phyloP scores from a whole-genome alignment of 2,888 invertebrate genomes.

The Cosmia trapezina region DNA sequence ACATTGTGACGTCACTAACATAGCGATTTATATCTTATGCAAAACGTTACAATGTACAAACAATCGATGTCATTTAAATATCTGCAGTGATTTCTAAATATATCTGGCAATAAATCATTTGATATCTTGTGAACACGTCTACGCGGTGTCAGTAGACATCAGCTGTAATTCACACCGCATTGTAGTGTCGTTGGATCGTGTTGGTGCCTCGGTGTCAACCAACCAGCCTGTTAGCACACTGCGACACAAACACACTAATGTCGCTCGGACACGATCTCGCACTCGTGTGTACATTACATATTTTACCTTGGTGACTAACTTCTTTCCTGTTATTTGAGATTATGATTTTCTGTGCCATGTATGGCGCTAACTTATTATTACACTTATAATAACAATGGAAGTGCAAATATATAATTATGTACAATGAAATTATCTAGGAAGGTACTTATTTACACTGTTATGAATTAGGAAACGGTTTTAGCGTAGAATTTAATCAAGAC shows the following conservation, averaged over 20 bases:
- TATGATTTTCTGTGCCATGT: constrained; percentile 58
- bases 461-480: constrained; percentile 6
- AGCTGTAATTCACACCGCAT: constrained; percentile 81
- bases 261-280: constrained; percentile 70
- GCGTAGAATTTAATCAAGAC: background rate
- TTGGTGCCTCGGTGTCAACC: constrained; percentile 77
- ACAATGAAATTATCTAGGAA: constrained; percentile 9
- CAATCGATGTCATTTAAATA: constrained; percentile 59
- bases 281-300: constrained; percentile 70
- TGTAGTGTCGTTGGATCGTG: constrained; percentile 73
- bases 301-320: constrained; percentile 60
- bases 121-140: constrained; percentile 80
- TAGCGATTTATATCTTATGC: constrained; percentile 13
- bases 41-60: constrained; percentile 18
- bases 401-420: background rate
- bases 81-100: constrained; percentile 65
- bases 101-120: constrained; percentile 80
- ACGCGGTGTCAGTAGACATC: constrained; percentile 77
- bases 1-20: constrained; percentile 35
- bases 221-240: constrained; percentile 72
- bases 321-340: constrained; percentile 56
- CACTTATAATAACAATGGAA: constrained; percentile 16
- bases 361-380: constrained; percentile 41
- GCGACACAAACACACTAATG: constrained; percentile 85
- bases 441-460: background rate